Percentiles rank a stretch among this genome's conserved stretches.
Evolutionary conservation across 1,140 invertebrate genomes (phyloP).

Genomic region (Globodera ellingtonae): DNA sequence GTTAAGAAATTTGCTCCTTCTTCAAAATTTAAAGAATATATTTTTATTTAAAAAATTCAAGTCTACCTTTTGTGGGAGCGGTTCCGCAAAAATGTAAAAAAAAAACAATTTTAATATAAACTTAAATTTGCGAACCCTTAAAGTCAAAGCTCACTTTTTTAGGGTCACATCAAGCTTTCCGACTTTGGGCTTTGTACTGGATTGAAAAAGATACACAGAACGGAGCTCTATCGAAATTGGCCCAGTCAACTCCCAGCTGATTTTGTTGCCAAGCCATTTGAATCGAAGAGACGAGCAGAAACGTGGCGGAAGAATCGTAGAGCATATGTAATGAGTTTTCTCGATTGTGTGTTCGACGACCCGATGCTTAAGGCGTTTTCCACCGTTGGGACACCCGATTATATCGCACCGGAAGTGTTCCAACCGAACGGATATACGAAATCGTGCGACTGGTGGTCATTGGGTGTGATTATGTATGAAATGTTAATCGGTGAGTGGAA

Average conservation of each 20-base stretch:
- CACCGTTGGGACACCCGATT: conserved; percentile 98
- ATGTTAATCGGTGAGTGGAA: conserved; percentile 86
- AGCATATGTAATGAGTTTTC: conserved; percentile 74
- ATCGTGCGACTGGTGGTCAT: conserved; percentile 98
- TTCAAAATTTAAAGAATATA: no score
- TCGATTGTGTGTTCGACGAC: background rate
- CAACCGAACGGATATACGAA: conserved; percentile 95
- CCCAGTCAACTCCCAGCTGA: conserved; percentile 72
- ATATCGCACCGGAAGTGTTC: conserved; percentile 96
- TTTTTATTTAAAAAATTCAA: no score
- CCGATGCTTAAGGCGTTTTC: conserved; percentile 71
- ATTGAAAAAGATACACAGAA: conserved; percentile 96
- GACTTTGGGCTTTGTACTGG: conserved; percentile 99
- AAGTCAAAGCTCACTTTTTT: conserved; percentile 25
- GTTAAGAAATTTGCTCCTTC: no score
- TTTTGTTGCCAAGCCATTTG: conserved; percentile 77
- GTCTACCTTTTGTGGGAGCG: no score
- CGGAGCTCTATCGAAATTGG: conserved; percentile 97
- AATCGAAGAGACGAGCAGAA: conserved; percentile 92
- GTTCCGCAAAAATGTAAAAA: no score
- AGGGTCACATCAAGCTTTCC: conserved; percentile 95
- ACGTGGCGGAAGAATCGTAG: conserved; percentile 95
- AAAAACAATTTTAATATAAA: background rate
- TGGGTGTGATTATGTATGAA: conserved; percentile 99
- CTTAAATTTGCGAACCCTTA: background rate